A percentile compares a stretch with the other conserved stretches of the same genome.
These are phyloP conservation scores for Leptinotarsa rubiginosa DNA, from an alignment of 2,888 invertebrate species.

Conservation along the genomic window DNA sequence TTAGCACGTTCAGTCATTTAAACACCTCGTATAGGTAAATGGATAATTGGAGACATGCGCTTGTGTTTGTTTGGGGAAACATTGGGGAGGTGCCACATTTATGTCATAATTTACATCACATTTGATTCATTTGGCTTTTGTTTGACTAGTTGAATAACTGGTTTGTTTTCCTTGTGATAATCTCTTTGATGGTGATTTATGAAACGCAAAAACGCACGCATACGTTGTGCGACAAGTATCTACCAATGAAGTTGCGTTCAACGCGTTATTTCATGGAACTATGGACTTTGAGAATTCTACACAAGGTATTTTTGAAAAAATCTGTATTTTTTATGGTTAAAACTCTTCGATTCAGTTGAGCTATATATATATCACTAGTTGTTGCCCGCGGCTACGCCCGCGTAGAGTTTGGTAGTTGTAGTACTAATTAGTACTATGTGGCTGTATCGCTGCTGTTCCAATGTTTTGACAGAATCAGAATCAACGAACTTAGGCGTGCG, in stretches of 20 bases:
- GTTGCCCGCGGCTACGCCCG: no score
- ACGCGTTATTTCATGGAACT: no score
- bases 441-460: no score
- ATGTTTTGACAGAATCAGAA: no score
- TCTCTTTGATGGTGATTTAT: constrained; percentile 13
- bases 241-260: background rate
- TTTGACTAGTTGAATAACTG: constrained; percentile 11
- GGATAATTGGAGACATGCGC: constrained; percentile 62
- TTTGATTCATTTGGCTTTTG: constrained; percentile 23
- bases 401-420: no score
- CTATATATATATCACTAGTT: no score
- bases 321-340: no score
- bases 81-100: constrained; percentile 52
- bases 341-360: no score
- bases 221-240: background rate
- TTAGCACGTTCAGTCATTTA: constrained; percentile 56
- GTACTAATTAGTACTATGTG: no score
- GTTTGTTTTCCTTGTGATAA: constrained; percentile 18
- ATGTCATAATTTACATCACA: constrained; percentile 49
- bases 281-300: no score
- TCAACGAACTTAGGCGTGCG: no score
- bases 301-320: no score
- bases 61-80: constrained; percentile 60
- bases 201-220: background rate
- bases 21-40: constrained; percentile 62